phyloP scores from a whole-genome alignment of 2,888 invertebrate genomes.

The Nemapogon koenigi region DNA sequence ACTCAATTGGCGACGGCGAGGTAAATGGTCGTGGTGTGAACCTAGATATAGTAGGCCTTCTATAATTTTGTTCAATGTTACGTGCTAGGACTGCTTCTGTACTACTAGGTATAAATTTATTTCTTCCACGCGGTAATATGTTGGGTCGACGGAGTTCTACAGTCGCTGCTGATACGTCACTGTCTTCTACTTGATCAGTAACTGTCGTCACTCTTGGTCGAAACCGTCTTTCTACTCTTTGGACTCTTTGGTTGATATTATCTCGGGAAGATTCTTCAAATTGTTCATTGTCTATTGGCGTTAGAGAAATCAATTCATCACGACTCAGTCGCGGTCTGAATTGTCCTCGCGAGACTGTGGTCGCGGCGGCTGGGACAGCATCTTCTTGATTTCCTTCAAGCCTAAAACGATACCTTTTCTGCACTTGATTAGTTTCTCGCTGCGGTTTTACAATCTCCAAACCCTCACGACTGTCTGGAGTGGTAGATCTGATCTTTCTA shows the following conservation, averaged over 20 bases:
- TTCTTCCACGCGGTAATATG: conserved; percentile 40
- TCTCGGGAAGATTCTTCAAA: conserved; percentile 22
- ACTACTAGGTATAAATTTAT: conserved; percentile 30
- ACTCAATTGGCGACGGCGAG: conserved; percentile 20
- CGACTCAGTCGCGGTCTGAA: conserved; percentile 34
- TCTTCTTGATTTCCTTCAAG: conserved; percentile 27
- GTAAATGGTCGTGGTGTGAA: conserved; percentile 53
- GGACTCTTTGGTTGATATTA: conserved; percentile 24
- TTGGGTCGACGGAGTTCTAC: conserved; percentile 38
- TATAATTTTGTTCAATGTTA: conserved; percentile 19
- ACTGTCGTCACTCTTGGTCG: conserved; percentile 30
- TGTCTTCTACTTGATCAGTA: conserved; percentile 33
- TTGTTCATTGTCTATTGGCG: conserved; percentile 41
- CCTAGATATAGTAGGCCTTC: conserved; percentile 40
- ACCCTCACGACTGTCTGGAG: conserved; percentile 50
- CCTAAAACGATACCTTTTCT: conserved; percentile 32
- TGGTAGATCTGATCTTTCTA: conserved; percentile 53
- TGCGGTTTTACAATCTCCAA: conserved; percentile 23
- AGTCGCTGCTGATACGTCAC: conserved; percentile 47
- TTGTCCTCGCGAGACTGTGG: conserved; percentile 38
- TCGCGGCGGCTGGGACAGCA: conserved; percentile 43
- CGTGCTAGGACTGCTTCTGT: conserved; percentile 24
- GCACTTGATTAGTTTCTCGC: conserved; percentile 20
- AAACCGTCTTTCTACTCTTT: conserved; percentile 17
- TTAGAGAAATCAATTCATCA: conserved; percentile 62